phyloP scores from a whole-genome alignment of 2,797 vertebrate genomes.

The Falco rusticolus region DNA sequence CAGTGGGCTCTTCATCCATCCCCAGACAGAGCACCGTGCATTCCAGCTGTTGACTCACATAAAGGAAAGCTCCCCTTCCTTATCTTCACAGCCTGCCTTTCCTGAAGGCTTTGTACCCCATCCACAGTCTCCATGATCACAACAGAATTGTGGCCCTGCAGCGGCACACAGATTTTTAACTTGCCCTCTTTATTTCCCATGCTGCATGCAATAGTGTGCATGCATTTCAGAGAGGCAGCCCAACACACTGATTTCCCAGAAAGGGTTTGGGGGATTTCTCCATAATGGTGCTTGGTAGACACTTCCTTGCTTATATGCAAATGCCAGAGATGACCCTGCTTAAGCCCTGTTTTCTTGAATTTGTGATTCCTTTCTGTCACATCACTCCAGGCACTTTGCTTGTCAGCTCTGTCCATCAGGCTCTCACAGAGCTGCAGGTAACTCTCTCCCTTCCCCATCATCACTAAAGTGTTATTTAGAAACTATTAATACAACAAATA shows the following conservation, averaged over 20 bases:
- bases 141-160: not conserved
- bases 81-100: not conserved
- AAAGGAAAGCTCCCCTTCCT: not conserved
- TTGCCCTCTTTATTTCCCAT: not conserved
- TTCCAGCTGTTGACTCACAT: not conserved
- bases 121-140: rapidly evolving
- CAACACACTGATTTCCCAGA: not conserved
- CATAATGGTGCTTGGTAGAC: not conserved
- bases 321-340: not conserved
- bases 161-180: not conserved
- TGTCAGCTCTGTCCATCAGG: not conserved
- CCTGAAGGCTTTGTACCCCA: not conserved
- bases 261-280: not conserved
- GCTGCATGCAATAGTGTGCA: not conserved
- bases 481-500: not conserved
- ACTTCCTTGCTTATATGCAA: not conserved
- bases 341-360: not conserved
- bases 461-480: not conserved
- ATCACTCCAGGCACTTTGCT: not conserved
- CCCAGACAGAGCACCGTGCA: not conserved
- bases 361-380: not conserved
- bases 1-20: not conserved
- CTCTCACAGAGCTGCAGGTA: not conserved
- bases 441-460: not conserved
- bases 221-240: not conserved